Evolutionary conservation across 1,140 invertebrate genomes (phyloP).

Genomic region (Heliconius hermathena): DNA sequence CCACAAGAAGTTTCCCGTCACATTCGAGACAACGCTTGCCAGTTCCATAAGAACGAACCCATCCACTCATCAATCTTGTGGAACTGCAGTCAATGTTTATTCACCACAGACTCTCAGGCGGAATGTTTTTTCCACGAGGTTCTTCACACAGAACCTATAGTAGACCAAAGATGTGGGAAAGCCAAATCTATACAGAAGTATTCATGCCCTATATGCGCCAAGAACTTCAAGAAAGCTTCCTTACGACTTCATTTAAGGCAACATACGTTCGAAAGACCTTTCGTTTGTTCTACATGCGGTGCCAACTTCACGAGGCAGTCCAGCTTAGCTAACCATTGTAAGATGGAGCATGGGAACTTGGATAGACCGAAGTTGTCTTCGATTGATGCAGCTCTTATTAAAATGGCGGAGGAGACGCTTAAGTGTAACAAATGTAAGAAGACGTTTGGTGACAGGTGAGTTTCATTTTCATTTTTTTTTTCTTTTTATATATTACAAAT

Average conservation of each 20-base stretch:
- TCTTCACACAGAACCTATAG: slow-evolving; percentile 80
- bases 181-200: slow-evolving; percentile 77
- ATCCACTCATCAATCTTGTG: slow-evolving; percentile 60
- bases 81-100: slow-evolving; percentile 77
- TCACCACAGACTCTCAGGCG: slow-evolving; percentile 76
- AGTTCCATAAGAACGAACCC: slow-evolving; percentile 55
- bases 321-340: slow-evolving; percentile 83
- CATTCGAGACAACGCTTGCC: slow-evolving; percentile 83
- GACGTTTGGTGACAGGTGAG: slow-evolving; percentile 59
- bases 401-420: slow-evolving; percentile 36
- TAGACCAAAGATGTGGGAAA: slow-evolving; percentile 54
- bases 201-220: slow-evolving; percentile 85
- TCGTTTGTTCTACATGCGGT: slow-evolving; percentile 83
- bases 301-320: slow-evolving; percentile 85
- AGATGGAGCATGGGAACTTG: slow-evolving; percentile 68
- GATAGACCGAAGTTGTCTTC: slow-evolving; percentile 35
- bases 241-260: slow-evolving; percentile 86
- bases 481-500: background rate
- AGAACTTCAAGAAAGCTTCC: slow-evolving; percentile 86
- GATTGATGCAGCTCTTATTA: slow-evolving; percentile 23
- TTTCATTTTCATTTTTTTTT: background rate
- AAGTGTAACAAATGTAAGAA: slow-evolving; percentile 57
- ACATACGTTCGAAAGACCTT: slow-evolving; percentile 91
- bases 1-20: slow-evolving; percentile 88
- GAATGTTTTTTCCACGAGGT: slow-evolving; percentile 86